Conservation (phyloP, 2,888 invertebrate species). For the Elgonia sp. region DNA sequence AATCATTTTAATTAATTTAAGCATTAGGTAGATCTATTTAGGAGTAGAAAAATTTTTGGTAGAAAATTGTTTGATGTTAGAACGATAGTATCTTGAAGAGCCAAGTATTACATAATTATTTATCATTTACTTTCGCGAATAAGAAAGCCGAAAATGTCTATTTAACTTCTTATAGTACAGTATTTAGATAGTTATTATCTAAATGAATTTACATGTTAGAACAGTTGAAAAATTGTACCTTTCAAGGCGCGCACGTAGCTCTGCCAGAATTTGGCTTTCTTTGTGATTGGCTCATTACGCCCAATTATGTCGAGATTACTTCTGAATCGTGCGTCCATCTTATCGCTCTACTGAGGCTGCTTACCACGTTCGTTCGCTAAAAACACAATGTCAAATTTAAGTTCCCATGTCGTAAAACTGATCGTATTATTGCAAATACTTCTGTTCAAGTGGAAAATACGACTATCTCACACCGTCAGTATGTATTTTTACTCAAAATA, state of each 20-base stretch:
- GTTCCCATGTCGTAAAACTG: not conserved
- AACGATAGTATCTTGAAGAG: too few relatives aligned
- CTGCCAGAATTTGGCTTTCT: constrained; percentile 98
- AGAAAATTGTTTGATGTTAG: too few relatives aligned
- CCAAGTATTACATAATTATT: too few relatives aligned
- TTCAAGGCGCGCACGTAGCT: constrained; percentile 96
- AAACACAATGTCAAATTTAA: constrained; percentile 60
- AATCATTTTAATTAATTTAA: too few relatives aligned
- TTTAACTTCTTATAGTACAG: too few relatives aligned
- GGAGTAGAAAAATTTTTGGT: too few relatives aligned
- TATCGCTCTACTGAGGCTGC: constrained; percentile 89
- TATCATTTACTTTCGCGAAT: too few relatives aligned
- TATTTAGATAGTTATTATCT: too few relatives aligned
- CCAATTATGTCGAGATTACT: constrained; percentile 97
- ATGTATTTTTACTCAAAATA: constrained; percentile 56
- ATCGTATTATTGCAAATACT: not conserved
- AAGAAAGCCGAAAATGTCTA: too few relatives aligned
- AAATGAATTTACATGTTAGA: not conserved
- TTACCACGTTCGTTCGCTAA: constrained; percentile 93
- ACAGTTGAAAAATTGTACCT: constrained; percentile 88
- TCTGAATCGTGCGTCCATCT: constrained; percentile 92
- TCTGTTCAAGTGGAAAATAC: constrained; percentile 38
- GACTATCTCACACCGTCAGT: constrained; percentile 11
- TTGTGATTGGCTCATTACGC: constrained; percentile 96
- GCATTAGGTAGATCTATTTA: too few relatives aligned